These are phyloP conservation scores for Tineola bisselliella DNA, from an alignment of 2,888 invertebrate genomes.

Conservation along the genomic window DNA sequence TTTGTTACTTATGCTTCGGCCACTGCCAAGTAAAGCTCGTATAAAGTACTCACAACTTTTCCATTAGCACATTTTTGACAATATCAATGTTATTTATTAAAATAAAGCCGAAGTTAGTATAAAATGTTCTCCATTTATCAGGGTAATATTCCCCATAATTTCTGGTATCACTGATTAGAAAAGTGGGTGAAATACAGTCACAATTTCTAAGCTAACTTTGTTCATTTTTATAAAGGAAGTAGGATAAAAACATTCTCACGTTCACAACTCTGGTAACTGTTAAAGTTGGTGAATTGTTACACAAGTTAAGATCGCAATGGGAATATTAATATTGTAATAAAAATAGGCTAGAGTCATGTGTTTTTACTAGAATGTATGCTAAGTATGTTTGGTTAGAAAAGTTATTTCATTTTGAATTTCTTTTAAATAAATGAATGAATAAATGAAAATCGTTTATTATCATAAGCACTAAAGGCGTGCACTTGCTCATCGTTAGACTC, in stretches of 20 bases:
- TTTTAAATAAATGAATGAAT: too few relatives aligned
- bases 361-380: background rate
- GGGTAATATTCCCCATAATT: background rate
- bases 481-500: too few relatives aligned
- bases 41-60: too few relatives aligned
- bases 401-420: too few relatives aligned
- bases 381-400: background rate
- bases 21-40: too few relatives aligned
- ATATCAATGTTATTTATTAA: too few relatives aligned
- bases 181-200: background rate
- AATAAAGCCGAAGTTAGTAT: too few relatives aligned
- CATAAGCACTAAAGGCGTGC: too few relatives aligned
- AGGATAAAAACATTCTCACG: constrained; percentile 10
- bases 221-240: constrained; percentile 2
- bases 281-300: constrained; percentile 14
- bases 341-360: background rate
- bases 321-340: constrained; percentile 13
- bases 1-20: too few relatives aligned
- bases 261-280: constrained; percentile 5
- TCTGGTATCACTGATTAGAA: background rate
- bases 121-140: too few relatives aligned
- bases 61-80: too few relatives aligned
- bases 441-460: too few relatives aligned
- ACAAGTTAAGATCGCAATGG: constrained; percentile 9
- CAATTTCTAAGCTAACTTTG: constrained; percentile 7